Conservation (phyloP, 2,113 vertebrate genomes). For the Antigone vipio region DNA sequence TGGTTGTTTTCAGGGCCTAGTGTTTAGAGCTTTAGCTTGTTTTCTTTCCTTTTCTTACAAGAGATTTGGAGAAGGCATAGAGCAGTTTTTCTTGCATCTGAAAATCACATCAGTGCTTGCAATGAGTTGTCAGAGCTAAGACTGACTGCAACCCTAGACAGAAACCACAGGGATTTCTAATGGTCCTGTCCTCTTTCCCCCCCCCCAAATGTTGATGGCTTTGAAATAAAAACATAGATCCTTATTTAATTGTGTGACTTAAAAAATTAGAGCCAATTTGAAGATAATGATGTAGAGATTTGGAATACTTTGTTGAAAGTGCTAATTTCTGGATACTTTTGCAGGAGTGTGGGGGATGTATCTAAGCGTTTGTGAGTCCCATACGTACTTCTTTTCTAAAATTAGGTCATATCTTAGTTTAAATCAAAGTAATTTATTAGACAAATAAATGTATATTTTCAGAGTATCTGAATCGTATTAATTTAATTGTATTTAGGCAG, state of each 20-base stretch:
- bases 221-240: neutral
- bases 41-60: neutral
- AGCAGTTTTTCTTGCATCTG: neutral
- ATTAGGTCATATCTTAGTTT: neutral
- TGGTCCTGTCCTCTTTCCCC: neutral
- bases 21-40: neutral
- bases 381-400: neutral
- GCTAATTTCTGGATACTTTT: neutral
- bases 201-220: neutral
- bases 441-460: neutral
- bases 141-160: neutral
- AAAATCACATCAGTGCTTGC: neutral
- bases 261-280: neutral
- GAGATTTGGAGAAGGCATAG: neutral
- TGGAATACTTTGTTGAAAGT: neutral
- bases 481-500: neutral
- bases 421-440: neutral
- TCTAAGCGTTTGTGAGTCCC: neutral
- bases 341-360: rapidly evolving
- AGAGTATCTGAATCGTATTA: neutral
- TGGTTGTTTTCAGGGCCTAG: neutral
- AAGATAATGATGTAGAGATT: neutral
- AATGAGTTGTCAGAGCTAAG: neutral
- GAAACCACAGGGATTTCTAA: neutral
- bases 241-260: neutral